Base-by-base conservation (phyloP, 2,888 invertebrate genomes). In the Microctonus hyperodae region DNA sequence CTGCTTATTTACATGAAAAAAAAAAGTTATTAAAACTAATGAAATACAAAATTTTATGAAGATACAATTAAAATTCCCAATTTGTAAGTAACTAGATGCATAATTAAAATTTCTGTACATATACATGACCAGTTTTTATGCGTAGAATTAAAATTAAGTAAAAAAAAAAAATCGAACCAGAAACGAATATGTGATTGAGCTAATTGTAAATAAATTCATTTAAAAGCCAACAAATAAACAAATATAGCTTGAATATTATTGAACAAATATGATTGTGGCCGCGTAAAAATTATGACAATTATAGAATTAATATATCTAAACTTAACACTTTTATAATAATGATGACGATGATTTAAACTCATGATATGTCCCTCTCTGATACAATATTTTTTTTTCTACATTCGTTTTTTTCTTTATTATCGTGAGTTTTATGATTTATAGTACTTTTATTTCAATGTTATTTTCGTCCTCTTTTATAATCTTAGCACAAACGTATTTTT, bases 1-100 rank as follows among this genome's bases (percentile, higher is more conserved):
- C 72, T 74, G 76, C 73, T 78, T 72, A 75, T 73, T 76, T 74
- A 74, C 64, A 61, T 72, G 75, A 75, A 74, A 73, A 59, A 50
- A 57, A 64, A 33, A 50, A 57, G 44, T 16, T 1, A 44, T 5
- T 5, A n/a, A 13, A 40, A 44, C 9, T 44, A 16, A 16, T 16
- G 3, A 48, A 31, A 55, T 48, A 48, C 23, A 28, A n/a, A 48
- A 51, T 23, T 25, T 40, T 28, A 25, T 23, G 23, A 44, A 9
- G 16, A 44, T 44, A 16, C 16, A 13, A n/a, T 11, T 37, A 37
- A 9, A 2, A 37, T 37, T 37, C 37, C 13, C n/a, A 37, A 37
- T 37, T 16, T 44, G 9, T 44, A 44, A 44, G 44, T 44, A 44
- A 44, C 44, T 44, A 44, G 16, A 44, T 44, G 16, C 44, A 44